Percentiles rank a stretch among this genome's conserved stretches.
These are phyloP conservation scores for Platysternon megacephalum DNA, from an alignment of 2,113 vertebrate genomes.

Conservation along the genomic window DNA sequence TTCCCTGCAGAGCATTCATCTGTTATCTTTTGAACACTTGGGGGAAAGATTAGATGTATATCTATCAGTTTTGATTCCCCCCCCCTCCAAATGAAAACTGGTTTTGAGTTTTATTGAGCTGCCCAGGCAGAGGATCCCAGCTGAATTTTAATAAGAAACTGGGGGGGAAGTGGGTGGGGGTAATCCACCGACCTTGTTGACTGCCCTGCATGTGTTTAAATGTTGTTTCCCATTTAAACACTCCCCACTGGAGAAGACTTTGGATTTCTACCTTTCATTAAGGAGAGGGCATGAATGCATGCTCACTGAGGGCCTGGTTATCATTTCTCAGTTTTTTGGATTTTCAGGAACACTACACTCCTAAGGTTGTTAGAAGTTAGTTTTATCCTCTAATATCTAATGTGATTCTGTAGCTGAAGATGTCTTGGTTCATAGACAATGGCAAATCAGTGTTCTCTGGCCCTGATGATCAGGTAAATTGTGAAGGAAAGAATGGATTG, in stretches of 20 bases:
- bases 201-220: not conserved
- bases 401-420: not conserved
- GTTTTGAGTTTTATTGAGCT: not conserved
- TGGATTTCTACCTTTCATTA: not conserved
- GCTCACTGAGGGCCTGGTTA: not conserved
- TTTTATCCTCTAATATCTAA: not conserved
- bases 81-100: not conserved
- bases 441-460: not conserved
- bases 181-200: not conserved
- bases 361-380: not conserved
- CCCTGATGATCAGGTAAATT: not conserved
- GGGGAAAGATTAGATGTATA: not conserved
- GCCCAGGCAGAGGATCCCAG: not conserved
- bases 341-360: not conserved
- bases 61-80: not conserved
- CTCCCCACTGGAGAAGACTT: not conserved
- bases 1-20: not conserved
- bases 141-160: not conserved
- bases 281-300: not conserved
- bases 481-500: not conserved
- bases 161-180: rapidly evolving
- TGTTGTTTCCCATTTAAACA: not conserved
- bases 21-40: not conserved
- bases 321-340: not conserved
- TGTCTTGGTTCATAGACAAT: not conserved